phyloP scores from a whole-genome alignment of 2,888 invertebrate genomes.

The Drosophila fulvimacula region DNA sequence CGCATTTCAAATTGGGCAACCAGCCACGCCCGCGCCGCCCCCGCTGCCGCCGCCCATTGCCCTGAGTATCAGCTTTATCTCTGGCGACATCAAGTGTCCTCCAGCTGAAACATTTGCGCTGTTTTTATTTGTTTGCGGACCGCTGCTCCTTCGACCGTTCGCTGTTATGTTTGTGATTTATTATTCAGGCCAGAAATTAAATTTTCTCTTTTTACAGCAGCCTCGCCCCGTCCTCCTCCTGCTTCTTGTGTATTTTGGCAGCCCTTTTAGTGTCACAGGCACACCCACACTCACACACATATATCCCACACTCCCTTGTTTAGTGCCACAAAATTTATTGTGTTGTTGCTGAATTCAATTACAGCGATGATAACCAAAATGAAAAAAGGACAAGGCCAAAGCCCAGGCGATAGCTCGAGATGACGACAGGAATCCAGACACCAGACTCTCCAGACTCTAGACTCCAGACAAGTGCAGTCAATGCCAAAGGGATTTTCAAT shows the following conservation, averaged over 20 bases:
- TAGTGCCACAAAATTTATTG: conserved; percentile 74
- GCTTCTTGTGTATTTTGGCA: conserved; percentile 34
- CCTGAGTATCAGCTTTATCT: conserved; percentile 50
- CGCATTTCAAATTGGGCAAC: conserved; percentile 68
- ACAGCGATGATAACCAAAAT: conserved; percentile 62
- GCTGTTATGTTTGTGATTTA: conserved; percentile 79
- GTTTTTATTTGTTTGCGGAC: conserved; percentile 55
- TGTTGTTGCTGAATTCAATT: conserved; percentile 79
- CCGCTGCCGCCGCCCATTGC: background rate
- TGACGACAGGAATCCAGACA: conserved; percentile 15
- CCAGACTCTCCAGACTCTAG: conserved; percentile 12
- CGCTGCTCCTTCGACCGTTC: conserved; percentile 9
- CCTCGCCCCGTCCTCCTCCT: background rate
- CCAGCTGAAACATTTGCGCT: conserved; percentile 56
- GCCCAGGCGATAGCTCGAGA: conserved; percentile 20
- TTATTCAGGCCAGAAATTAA: conserved; percentile 82
- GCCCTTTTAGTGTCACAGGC: conserved; percentile 35
- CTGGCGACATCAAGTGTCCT: conserved; percentile 69
- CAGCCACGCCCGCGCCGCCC: conserved; percentile 5
- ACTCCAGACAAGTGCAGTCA: conserved; percentile 49
- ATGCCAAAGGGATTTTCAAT: conserved; percentile 64
- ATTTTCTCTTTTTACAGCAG: conserved; percentile 63
- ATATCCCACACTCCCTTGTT: conserved; percentile 10
- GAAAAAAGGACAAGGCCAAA: conserved; percentile 40
- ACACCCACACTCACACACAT: conserved; percentile 4